Base-by-base conservation (phyloP, 2,113 vertebrate species). In the Canis aureus region DNA sequence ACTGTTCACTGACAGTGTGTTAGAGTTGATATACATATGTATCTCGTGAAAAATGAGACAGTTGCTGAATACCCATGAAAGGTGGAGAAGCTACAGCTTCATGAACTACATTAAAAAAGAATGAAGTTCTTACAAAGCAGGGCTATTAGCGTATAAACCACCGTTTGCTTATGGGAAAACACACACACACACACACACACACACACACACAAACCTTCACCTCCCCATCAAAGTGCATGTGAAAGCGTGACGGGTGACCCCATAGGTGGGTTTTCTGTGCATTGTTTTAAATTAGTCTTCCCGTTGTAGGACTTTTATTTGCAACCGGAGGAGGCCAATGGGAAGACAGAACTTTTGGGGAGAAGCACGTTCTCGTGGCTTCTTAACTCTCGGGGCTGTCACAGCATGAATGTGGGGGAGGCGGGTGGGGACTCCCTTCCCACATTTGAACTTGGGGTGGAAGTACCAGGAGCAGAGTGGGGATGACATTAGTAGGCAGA, bases 1-100 rank as follows among this genome's bases (percentile, higher is more conserved):
- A 97, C 98, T 98, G 98, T 97, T 98, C 98, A 55, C 95, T 98
- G 98, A 98, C 98, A 99, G 97, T 60, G 94, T 83, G 96, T 88
- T 97, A 96, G 95, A 97, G 97, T 97, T 98, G 95, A 98, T 98
- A 95, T 98, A 98, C 98, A 98, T 98, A 98, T 98, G 96, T 86
- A 98, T 92, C 98, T 98, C 91, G 51, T 53, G 95, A 91, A 98
- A 98, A 85, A 91, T 8, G 95, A 95, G 98, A 96, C 87, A 81
- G 91, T 95, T 95, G 66, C 35, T 80, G 92, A 97, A 93, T 73
- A 92, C 93, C 90, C 80, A 38, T 12, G 53, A 86, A 94, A 97
- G 96, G 96, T 79, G 91, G 73, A 76, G 60, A 95, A 97, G 97
- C 91, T 90, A 73, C 9, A 69, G 71, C 83, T 98, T 89, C 67